phyloP scores from a whole-genome alignment of 2,888 invertebrate species.

The Adela reaumurella region DNA sequence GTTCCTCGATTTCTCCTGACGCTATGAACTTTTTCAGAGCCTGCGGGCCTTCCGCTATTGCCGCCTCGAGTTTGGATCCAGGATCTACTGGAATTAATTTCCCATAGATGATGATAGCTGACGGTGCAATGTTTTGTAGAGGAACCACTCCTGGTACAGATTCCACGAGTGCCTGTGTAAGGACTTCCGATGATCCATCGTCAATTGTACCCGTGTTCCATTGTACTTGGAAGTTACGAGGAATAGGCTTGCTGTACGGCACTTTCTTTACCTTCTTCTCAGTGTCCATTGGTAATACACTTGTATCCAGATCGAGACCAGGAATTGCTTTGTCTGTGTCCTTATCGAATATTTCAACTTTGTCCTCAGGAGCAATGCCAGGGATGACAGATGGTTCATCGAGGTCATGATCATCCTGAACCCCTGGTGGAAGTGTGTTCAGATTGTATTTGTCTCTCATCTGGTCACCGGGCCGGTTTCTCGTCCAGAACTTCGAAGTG shows the following conservation, averaged over 20 bases:
- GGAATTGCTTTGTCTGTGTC: slow-evolving; percentile 69
- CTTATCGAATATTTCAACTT: slow-evolving; percentile 70
- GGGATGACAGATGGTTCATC: slow-evolving; percentile 83
- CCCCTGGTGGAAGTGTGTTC: slow-evolving; percentile 84
- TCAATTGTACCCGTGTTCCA: slow-evolving; percentile 79
- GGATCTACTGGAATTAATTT: slow-evolving; percentile 75
- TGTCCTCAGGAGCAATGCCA: slow-evolving; percentile 98
- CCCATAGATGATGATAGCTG: slow-evolving; percentile 80
- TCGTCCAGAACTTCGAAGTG: slow-evolving; percentile 98
- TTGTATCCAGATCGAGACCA: slow-evolving; percentile 77
- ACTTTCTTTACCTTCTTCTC: slow-evolving; percentile 77
- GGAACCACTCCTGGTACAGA: slow-evolving; percentile 78
- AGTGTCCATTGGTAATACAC: slow-evolving; percentile 62
- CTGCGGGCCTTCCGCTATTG: slow-evolving; percentile 73
- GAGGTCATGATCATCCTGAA: slow-evolving; percentile 49
- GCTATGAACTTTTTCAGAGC: slow-evolving; percentile 74
- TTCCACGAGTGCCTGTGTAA: slow-evolving; percentile 68
- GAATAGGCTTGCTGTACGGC: slow-evolving; percentile 94
- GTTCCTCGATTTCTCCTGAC: slow-evolving; percentile 76
- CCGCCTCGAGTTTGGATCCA: slow-evolving; percentile 72
- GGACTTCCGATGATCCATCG: slow-evolving; percentile 56
- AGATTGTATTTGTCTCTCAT: slow-evolving; percentile 98
- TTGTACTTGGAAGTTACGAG: slow-evolving; percentile 93
- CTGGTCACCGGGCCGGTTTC: slow-evolving; percentile 96
- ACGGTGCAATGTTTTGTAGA: slow-evolving; percentile 71